These are phyloP conservation scores for Drosophila monieri DNA, from an alignment of 2,888 invertebrate genomes.

Conservation along the genomic window DNA sequence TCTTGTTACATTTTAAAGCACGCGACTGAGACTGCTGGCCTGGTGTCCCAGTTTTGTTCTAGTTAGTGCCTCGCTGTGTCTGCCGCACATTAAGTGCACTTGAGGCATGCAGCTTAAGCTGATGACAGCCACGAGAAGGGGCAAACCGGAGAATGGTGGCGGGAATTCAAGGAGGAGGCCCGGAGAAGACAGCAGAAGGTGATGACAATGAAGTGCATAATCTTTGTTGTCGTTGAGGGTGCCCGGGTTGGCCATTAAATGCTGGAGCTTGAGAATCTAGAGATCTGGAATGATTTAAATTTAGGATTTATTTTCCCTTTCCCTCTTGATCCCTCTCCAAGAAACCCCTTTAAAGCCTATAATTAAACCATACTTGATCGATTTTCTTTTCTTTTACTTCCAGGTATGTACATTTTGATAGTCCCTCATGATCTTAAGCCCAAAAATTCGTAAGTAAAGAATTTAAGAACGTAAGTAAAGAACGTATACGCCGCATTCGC, in stretches of 20 bases:
- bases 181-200: constrained; percentile 2
- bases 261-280: constrained; percentile 1
- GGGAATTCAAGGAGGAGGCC: background rate
- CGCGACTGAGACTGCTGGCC: constrained; percentile 32
- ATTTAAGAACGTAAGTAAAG: constrained; percentile 59
- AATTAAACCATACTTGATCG: background rate
- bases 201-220: constrained; percentile 46
- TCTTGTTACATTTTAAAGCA: constrained; percentile 67
- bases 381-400: constrained; percentile 47
- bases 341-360: background rate
- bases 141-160: background rate
- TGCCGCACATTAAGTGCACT: constrained; percentile 67
- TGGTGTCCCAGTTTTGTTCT: constrained; percentile 38
- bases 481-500: constrained; percentile 41
- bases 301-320: background rate
- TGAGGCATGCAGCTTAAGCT: constrained; percentile 57
- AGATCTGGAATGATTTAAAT: background rate
- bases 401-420: constrained; percentile 65
- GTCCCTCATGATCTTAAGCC: constrained; percentile 6
- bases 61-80: constrained; percentile 34
- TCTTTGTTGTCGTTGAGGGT: constrained; percentile 45
- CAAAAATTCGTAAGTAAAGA: constrained; percentile 49
- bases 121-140: constrained; percentile 24
- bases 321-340: too few relatives aligned
- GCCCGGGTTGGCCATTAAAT: constrained; percentile 30